phyloP scores from a whole-genome alignment of 2,797 vertebrate genomes.

The Myotis vivesi region DNA sequence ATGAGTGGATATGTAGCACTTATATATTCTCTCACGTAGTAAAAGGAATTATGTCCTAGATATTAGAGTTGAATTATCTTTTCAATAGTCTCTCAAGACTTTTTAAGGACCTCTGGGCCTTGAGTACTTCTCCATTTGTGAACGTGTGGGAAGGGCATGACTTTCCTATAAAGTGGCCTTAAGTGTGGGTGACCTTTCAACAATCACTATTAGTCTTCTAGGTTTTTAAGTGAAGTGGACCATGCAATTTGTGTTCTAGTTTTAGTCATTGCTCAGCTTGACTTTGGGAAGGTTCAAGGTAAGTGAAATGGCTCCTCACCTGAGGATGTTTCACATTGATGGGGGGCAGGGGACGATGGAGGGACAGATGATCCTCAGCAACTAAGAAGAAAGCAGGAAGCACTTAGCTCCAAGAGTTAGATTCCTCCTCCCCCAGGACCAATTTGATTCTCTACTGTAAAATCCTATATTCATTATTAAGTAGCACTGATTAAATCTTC shows the following conservation, averaged over 20 bases:
- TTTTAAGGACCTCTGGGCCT: neutral
- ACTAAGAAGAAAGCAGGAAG: neutral
- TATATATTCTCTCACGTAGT: neutral
- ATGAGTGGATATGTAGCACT: neutral
- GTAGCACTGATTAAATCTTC: slow-evolving; percentile 46
- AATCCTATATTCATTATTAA: slow-evolving; percentile 48
- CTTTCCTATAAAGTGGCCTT: neutral
- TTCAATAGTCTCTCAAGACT: neutral
- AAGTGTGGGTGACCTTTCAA: neutral
- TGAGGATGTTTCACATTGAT: neutral
- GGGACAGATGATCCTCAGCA: neutral
- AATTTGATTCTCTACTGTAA: slow-evolving; percentile 30
- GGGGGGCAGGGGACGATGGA: neutral
- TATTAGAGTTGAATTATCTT: slow-evolving; percentile 37
- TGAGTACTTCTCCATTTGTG: neutral
- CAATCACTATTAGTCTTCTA: neutral
- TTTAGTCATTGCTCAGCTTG: neutral
- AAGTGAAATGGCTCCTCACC: slow-evolving; percentile 25
- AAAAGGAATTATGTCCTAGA: neutral
- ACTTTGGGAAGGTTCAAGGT: slow-evolving; percentile 45
- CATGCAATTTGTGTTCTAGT: slow-evolving; percentile 9
- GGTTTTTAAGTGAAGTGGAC: slow-evolving; percentile 6
- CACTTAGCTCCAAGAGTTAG: neutral
- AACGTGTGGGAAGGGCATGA: neutral
- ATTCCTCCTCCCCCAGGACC: slow-evolving; percentile 34